A percentile compares a stretch with the other conserved stretches of the same genome.
Conservation (phyloP, 64 coral and sea anemone genomes). For the Pocillopora verrucosa region DNA sequence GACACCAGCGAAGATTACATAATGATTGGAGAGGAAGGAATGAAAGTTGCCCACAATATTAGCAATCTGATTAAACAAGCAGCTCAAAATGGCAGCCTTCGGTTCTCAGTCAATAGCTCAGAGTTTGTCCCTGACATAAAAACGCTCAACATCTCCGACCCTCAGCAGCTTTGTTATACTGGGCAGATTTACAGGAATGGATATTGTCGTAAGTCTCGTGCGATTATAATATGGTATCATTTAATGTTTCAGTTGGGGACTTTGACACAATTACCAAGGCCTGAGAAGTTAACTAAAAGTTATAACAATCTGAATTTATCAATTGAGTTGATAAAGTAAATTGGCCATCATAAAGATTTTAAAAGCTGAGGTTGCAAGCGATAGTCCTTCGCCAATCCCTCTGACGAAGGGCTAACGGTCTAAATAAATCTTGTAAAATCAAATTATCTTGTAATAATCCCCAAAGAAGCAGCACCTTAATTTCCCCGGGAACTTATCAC, state of each 20-base stretch:
- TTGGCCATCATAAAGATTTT: no score
- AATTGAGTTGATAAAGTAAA: no score
- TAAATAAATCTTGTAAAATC: no score
- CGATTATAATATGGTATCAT: neutral
- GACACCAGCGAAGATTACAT: neutral
- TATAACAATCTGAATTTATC: no score
- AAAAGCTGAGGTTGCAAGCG: no score
- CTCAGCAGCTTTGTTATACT: neutral
- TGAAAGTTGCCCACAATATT: constrained; percentile 17
- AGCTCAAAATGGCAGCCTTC: constrained; percentile 38
- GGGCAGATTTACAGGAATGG: constrained; percentile 39
- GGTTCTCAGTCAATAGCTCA: constrained; percentile 32
- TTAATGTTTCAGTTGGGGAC: neutral
- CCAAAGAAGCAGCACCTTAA: no score
- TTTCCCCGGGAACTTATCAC: no score
- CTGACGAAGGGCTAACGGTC: no score
- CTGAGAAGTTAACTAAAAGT: no score
- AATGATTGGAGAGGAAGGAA: neutral
- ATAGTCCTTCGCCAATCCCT: no score
- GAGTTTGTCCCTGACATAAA: neutral
- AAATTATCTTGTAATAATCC: no score
- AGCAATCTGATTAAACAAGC: neutral
- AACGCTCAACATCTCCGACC: constrained; percentile 20
- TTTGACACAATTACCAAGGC: no score
- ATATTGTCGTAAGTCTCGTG: constrained; percentile 21